Evolutionary conservation across 2,888 invertebrate species (phyloP), one percentile per base, ranked within the genome.

Genomic region (Agonopterix arenella): DNA sequence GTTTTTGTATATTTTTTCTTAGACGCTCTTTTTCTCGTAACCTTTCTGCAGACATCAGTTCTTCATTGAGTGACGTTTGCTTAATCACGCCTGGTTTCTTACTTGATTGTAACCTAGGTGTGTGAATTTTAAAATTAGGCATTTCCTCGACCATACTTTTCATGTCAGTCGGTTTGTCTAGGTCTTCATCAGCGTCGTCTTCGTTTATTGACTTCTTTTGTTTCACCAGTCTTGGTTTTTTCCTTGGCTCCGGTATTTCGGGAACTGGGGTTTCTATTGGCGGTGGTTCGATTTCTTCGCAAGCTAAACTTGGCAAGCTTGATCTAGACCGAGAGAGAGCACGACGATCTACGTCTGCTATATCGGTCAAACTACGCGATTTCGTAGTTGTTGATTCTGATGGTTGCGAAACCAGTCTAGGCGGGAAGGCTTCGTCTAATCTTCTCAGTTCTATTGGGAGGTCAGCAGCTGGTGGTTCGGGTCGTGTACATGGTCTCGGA

Each of bases 51-150:
- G 95, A 96, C 94, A 97, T 96, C 10, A 96, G 84, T 73, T 97
- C 97, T 73, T 97, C 97, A 69, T 97, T 97, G 54, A 97, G 90
- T 1, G 97, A 97, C 57, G 95, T 93, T 75, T 97, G 97, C 70
- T 97, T 95, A 56, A 93, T 89, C 7, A 94, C 93, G 36, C 91
- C 92, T 40, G 91, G 92, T 60, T 91, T 89, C 60, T 89, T 89
- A n/a, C 40, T 40, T 10, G 85, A 80, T 45, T 84, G 80, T 58
- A 80, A 57, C 51, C 80, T 80, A 42, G 82, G 80, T 1, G 90
- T 79, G 50, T 89, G 89, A 52, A 90, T 80, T 81, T 90, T 92
- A 63, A 92, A 92, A 73, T 93, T 93, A 56, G 93, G 93, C 76
- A 93, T 82, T 71, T 91, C 90, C 67, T 90, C 91, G 8, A 92